Base-by-base conservation (phyloP, 2,888 invertebrate genomes). In the Thelaira solivaga region DNA sequence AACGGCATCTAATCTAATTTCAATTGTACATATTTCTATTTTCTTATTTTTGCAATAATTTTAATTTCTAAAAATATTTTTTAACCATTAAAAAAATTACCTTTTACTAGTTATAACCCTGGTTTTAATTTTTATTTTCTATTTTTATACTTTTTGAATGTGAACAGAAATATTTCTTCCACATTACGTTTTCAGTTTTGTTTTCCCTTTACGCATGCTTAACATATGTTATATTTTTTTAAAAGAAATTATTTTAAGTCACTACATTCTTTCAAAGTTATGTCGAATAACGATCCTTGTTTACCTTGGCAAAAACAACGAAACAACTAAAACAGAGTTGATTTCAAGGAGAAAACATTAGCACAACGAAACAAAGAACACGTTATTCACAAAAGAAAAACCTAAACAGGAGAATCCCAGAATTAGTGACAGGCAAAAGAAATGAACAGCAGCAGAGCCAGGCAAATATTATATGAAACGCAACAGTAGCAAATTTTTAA, bases 371-470 rank as follows among this genome's bases (percentile, higher is more conserved):
- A 59, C 43, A 62, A 43, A 31, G 59, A 68, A 64, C 51, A 69
- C n/a, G 62, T 72, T 73, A 51, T 31, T n/a, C 49, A 55, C 29
- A 61, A 5, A 65, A 55, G 31, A 41, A 62, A 20, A 64, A 73
- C 41, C 22, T 39, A 43, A 71, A 74, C 78, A 67, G 73, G 62
- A 77, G 68, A 72, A 69, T 71, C 49, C 53, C 69, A 69, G 57
- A 67, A 39, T 49, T n/a, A 51, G 43, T 10, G 49, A 43, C 43
- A 65, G 1, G 45, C 29, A 62, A n/a, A 59, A 11, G 29, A 55
- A 53, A 34, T 43, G 13, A 51, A 57, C 47, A 67, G 10, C 59
- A 68, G 47, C 39, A 49, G 22, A n/a, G n/a, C 13, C 59, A 47
- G 34, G 61, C 65, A 62, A 61, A 61, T 36, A 51, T 18, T 41